Evolutionary conservation across 2,113 vertebrate species (phyloP).

Genomic region (Parotia lawesii): DNA sequence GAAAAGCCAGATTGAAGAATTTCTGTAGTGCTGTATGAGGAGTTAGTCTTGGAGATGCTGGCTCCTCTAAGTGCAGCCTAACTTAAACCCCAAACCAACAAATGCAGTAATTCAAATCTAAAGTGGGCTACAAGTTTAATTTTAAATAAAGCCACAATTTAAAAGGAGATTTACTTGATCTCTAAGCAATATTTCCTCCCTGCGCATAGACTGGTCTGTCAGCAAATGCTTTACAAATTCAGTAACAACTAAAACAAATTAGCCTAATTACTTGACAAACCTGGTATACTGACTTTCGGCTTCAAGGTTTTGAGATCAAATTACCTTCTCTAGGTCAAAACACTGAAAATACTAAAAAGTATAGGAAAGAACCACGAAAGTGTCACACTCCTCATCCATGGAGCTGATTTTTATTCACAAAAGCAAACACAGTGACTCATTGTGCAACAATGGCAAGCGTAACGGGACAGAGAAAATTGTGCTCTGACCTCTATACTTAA

Average conservation of each 20-base stretch:
- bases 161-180: conserved; percentile 14
- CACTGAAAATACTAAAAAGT: neutral
- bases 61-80: neutral
- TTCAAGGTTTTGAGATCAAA: neutral
- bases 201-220: neutral
- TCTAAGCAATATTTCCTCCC: neutral
- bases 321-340: neutral
- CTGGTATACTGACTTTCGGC: neutral
- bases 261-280: neutral
- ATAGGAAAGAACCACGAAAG: neutral
- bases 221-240: neutral
- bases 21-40: neutral
- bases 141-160: neutral
- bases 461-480: neutral
- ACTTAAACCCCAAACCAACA: neutral
- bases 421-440: neutral
- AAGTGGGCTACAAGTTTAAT: neutral
- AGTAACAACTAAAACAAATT: neutral
- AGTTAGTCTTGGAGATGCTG: neutral
- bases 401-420: neutral
- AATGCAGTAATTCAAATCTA: neutral
- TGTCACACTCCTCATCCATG: accelerated
- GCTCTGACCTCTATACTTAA: neutral
- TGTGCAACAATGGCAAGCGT: neutral
- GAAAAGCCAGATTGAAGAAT: neutral